Evolutionary conservation across 1,140 invertebrate genomes (phyloP), one percentile per base, ranked within the genome.

Genomic region (Gonioctena quinquepunctata): DNA sequence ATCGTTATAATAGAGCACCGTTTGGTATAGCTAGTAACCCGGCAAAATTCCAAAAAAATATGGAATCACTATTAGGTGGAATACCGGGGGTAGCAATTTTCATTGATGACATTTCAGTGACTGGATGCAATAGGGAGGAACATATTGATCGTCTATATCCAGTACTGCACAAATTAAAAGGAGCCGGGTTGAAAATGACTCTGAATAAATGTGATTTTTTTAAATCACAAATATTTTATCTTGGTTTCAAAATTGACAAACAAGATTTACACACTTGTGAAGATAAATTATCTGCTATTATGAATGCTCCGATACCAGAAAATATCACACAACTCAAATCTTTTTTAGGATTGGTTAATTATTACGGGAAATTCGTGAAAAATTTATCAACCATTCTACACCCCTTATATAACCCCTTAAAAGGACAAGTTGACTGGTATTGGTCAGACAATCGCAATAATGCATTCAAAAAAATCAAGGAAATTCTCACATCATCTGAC

Each of bases 311-410:
- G 13, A 13, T 33, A 8, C 28, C 28, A 2, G 28, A 2, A 33
- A 33, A 33, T 2, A 33, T 33, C 13, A 33, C n/a, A 2, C 28
- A 33, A 81, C 69, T 23, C 82, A 7, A 84, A 82, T 1, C 60
- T 83, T n/a, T 59, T 85, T 1, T 84, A 83, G 59, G 83, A 80
- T 73, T 85, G 85, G 69, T 75, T 70, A 6, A 76, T 68, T 66
- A 84, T 82, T 71, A 64, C 77, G 6, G 72, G 5, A 76, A 71
- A 68, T 85, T 83, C 70, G 61, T 78, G 6, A 28, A 71, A 69
- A 69, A 76, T 59, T 4, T 42, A 3, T 8, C 23, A 16, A 33
- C 16, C 4, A 62, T 62, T 62, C 77, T 56, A 19, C 77, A 61
- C 6, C 76, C 71, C 16, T 54, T 78, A 23, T 74, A 80, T 70